These are phyloP conservation scores for Neoarius graeffei DNA, from an alignment of 2,113 vertebrate species.

Conservation along the genomic window DNA sequence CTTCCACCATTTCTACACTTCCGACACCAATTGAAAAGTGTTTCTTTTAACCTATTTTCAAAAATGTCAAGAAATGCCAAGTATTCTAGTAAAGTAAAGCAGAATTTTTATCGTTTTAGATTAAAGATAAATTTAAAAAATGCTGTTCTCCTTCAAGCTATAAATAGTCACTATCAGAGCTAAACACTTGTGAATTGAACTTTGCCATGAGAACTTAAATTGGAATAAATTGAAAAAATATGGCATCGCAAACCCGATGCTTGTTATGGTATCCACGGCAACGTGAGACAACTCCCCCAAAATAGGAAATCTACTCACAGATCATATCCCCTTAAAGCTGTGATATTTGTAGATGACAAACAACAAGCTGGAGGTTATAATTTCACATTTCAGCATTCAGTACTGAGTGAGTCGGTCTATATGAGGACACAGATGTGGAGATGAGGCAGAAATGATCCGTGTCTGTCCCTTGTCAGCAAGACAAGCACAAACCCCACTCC, in stretches of 20 bases:
- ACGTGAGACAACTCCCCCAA: not conserved
- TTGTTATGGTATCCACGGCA: not conserved
- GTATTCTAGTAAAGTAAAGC: not conserved
- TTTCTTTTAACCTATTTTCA: no score
- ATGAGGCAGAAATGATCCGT: constrained; percentile 59
- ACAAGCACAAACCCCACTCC: constrained; percentile 24
- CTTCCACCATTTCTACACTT: not conserved
- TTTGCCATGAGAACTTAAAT: not conserved
- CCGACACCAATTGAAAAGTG: not conserved
- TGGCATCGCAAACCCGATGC: no score
- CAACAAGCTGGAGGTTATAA: no score
- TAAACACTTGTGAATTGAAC: not conserved
- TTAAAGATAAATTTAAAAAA: not conserved
- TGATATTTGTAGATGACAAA: not conserved
- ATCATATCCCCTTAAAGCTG: not conserved
- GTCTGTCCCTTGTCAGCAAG: constrained; percentile 48
- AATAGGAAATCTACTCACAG: not conserved
- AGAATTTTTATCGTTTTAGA: not conserved
- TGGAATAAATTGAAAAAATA: not conserved
- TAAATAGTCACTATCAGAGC: not conserved
- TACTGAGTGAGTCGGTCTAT: not conserved
- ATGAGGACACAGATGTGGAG: constrained; percentile 16
- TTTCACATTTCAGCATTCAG: not conserved
- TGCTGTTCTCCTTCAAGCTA: no score
- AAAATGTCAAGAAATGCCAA: not conserved